These are phyloP conservation scores for Noturus placidus DNA, from an alignment of 2,113 vertebrate species.

Conservation along the genomic window DNA sequence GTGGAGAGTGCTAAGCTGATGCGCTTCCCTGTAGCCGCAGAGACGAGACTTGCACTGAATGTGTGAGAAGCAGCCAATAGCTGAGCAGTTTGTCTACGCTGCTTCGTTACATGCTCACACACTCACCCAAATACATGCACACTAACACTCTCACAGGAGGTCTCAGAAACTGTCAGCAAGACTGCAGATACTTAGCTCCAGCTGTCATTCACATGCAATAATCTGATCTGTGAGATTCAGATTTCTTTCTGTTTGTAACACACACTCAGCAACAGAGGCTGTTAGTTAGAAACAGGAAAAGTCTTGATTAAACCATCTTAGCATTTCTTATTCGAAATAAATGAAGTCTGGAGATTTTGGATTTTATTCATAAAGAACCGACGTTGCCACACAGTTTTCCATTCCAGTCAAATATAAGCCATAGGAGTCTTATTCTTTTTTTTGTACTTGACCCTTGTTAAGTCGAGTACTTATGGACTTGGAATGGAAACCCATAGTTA, in stretches of 20 bases:
- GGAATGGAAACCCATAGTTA: neutral
- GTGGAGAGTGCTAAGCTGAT: conserved; percentile 54
- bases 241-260: conserved; percentile 23
- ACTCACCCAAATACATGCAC: conserved; percentile 31
- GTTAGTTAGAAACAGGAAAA: conserved; percentile 1
- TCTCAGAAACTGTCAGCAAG: conserved; percentile 30
- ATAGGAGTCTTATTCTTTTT: neutral
- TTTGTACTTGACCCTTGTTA: too few relatives aligned
- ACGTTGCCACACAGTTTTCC: too few relatives aligned
- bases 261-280: neutral
- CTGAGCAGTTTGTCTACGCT: conserved; percentile 50
- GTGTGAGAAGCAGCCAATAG: conserved; percentile 68
- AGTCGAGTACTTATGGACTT: neutral
- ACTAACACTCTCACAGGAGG: conserved; percentile 39
- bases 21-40: conserved; percentile 66
- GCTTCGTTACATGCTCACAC: conserved; percentile 27
- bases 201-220: neutral
- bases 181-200: conserved; percentile 9
- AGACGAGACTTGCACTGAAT: conserved; percentile 62
- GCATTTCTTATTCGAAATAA: neutral
- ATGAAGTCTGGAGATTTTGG: neutral
- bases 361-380: neutral
- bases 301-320: neutral
- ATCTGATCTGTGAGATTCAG: neutral
- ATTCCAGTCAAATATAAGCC: neutral